Base-by-base conservation (phyloP, 2,797 vertebrate genomes). In the Sternotherus odoratus region DNA sequence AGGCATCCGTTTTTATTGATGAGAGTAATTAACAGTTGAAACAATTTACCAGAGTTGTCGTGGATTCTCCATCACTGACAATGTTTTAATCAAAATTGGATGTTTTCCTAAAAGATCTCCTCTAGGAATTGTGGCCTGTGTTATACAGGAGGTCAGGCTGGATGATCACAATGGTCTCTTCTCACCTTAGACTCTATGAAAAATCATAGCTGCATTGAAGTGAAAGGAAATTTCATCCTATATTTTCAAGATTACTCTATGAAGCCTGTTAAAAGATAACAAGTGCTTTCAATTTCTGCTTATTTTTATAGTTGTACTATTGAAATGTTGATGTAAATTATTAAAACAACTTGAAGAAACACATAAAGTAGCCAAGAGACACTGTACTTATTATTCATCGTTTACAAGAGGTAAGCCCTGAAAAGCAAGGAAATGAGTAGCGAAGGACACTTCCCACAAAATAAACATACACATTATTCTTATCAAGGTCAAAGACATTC, bases 251-350 rank as follows among this genome's bases (percentile, higher is more conserved):
- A 56, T 2, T 51, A 8, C 2, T 43, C 85, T 43, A 43, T 56
- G 1, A 91, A 84, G 36, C 7, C 8, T 81, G 16, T 36, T 84
- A 46, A 66, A 85, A 84, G 33, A 69, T 16, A 86, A 79, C 36
- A 82, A 66, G 1, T 2, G 3, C 2, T 53, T 9, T 36, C 51
- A 63, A 39, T 12, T 86, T 92, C 91, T 69, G 6, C 11, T 54
- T 79, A 33, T 4, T 79, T 95, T 82, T 81, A 4, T 54, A 79
- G 72, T 95, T 87, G 10, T 78, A 2, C 28, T 95, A 92, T 88
- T 86, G 23, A 74, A 81, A 83, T 89, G 36, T 85, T 83, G 63
- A 54, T 48, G 24, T 84, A 82, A 85, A 80, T 48, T 87, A 80
- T 43, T 85, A 69, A 84, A 93, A 3, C 2, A 46, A 72, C 48